Evolutionary conservation across 1,140 invertebrate genomes (phyloP), one percentile per base, ranked within the genome.

Genomic region (Drosophila fuyamai): DNA sequence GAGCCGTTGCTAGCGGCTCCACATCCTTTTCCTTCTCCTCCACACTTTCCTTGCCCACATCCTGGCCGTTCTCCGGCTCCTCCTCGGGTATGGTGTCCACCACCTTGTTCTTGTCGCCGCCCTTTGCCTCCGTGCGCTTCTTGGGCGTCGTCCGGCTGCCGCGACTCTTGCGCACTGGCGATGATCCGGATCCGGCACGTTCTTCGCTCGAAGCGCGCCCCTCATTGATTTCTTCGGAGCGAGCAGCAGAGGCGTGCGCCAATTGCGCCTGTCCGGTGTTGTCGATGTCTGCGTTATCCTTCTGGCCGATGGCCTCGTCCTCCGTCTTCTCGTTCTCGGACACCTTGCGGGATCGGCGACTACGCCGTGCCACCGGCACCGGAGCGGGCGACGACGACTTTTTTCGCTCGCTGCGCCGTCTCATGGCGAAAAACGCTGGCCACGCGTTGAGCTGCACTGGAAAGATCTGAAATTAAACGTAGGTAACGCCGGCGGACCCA

Each of bases 401-500:
- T 83, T 91, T 92, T 74, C 86, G 68, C 59, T 92, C 91, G 73
- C 90, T 92, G 36, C 90, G 81, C 75, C 91, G 79, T 78, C 91
- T 81, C 91, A 92, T 92, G 50, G 80, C 78, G 27, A 53, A 58
- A 73, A 72, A 56, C 58, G 48, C 63, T 57, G 50, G 56, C 41
- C 38, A 16, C 36, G 57, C 59, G 29, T 53, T 65, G 56, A 32
- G 1, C 50, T 57, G 55, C 50, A 53, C 62, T 76, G 73, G 14
- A 83, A 75, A 76, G 59, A 76, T 57, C 67, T 77, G 32, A 68
- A 75, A 60, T 56, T 55, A 88, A 74, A 70, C 68, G 29, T 51
- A 36, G 18, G 41, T 23, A 43, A 59, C 56, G 60, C 60, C 38
- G 51, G 38, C 41, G 44, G 43, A 48, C 32, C 54, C 67, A 41